phyloP scores from a whole-genome alignment of 2,113 vertebrate genomes.

The Thamnaconus septentrionalis region DNA sequence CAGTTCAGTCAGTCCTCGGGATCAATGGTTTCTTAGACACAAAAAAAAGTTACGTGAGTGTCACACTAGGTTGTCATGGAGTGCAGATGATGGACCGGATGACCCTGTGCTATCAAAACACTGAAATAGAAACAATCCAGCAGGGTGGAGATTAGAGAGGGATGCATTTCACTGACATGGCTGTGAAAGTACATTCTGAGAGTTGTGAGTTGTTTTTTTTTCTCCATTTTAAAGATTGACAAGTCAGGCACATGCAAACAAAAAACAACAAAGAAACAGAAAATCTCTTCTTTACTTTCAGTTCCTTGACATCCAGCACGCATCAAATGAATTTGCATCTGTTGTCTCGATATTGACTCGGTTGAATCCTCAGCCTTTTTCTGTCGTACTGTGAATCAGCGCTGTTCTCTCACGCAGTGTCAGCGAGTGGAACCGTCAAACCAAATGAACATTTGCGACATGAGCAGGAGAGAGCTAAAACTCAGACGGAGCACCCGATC shows the following conservation, averaged over 20 bases:
- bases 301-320: background rate
- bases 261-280: no score
- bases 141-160: conserved; percentile 27
- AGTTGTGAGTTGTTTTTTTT: no score
- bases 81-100: conserved; percentile 46
- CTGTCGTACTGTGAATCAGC: background rate
- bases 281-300: no score
- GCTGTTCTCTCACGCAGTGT: background rate
- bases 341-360: background rate
- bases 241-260: no score
- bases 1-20: no score
- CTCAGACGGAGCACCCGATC: conserved; percentile 6
- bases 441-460: conserved; percentile 1
- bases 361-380: background rate
- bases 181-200: background rate
- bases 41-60: no score
- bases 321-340: background rate
- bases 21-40: no score
- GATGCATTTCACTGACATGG: conserved; percentile 31
- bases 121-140: conserved; percentile 7
- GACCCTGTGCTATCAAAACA: conserved; percentile 35
- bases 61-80: background rate
- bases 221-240: no score
- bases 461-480: background rate
- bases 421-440: background rate